phyloP scores from a whole-genome alignment of 1,140 invertebrate genomes.

The Halesus radiatus region DNA sequence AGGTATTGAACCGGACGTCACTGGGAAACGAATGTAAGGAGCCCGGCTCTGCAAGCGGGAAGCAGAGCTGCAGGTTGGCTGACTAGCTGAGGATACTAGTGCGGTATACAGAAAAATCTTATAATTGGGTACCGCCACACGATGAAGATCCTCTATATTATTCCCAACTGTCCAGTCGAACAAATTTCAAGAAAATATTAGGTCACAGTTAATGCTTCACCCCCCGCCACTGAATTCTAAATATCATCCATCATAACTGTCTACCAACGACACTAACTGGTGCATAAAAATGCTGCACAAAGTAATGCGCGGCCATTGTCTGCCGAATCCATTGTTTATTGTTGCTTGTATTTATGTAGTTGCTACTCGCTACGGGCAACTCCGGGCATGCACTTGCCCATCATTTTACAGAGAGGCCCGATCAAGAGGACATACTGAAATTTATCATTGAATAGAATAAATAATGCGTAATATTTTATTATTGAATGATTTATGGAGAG shows the following conservation, averaged over 20 bases:
- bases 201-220: background rate
- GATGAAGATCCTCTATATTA: too few species aligned
- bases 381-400: slow-evolving; percentile 25
- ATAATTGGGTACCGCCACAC: too few species aligned
- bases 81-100: too few species aligned
- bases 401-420: slow-evolving; percentile 46
- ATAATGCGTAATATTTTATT: slow-evolving; percentile 32
- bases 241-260: slow-evolving; percentile 58
- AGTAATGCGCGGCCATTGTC: slow-evolving; percentile 51
- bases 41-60: too few species aligned
- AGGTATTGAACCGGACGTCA: too few species aligned
- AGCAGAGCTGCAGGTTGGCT: too few species aligned
- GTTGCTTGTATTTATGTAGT: slow-evolving; percentile 51
- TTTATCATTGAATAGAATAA: slow-evolving; percentile 32
- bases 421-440: slow-evolving; percentile 15
- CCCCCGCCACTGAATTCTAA: slow-evolving; percentile 33
- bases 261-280: slow-evolving; percentile 55
- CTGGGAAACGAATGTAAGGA: too few species aligned
- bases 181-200: too few species aligned
- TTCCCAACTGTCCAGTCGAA: too few species aligned
- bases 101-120: too few species aligned
- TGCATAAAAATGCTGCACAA: slow-evolving; percentile 56
- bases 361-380: background rate
- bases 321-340: slow-evolving; percentile 36
- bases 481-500: slow-evolving; percentile 15